Evolutionary conservation across 2,888 invertebrate genomes (phyloP), one percentile per base, ranked within the genome.

Genomic region (Ennomos fuscantarius): DNA sequence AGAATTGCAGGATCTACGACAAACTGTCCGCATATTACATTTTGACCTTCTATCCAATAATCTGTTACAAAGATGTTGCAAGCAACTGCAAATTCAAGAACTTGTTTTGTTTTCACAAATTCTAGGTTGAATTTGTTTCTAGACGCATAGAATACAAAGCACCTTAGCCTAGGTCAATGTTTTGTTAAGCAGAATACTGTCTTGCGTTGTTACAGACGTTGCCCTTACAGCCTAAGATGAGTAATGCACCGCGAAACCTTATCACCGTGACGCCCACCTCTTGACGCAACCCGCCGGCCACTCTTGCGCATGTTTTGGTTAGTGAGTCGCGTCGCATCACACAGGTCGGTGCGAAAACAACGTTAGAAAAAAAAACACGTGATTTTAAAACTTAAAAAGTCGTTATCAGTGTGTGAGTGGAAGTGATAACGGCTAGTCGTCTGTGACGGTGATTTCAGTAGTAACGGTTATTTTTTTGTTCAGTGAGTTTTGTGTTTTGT

Each of bases 271-370:
- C 66, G 72, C 79, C 78, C 74, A 79, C 78, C 54, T 50, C 59
- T 68, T 73, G 72, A 76, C 75, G 73, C 73, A 70, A 72, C 62
- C 55, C 58, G 41, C 60, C 58, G 49, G 54, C 66, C 47, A 66
- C 61, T 64, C 58, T 33, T 39, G 54, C 57, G 68, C 62, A 46
- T 54, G 65, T 62, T 70, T 76, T 70, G 72, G 72, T 74, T 58
- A 68, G 70, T 69, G 58, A 59, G 62, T 50, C 54, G 57, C 66
- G 66, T 60, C 65, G 63, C 66, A 64, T 43, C 62, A 68, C 34
- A 43, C 48, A 15, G 72, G 68, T 62, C 76, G 75, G 75, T 68
- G 74, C 76, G 75, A 72, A 74, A 64, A 34, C 50, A 37, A 37
- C 63, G 59, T 63, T 60, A 65, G 60, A 69, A 68, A 68, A 70